Evolutionary conservation across 2,888 invertebrate species (phyloP).

Genomic region (Drosophila meridiana): DNA sequence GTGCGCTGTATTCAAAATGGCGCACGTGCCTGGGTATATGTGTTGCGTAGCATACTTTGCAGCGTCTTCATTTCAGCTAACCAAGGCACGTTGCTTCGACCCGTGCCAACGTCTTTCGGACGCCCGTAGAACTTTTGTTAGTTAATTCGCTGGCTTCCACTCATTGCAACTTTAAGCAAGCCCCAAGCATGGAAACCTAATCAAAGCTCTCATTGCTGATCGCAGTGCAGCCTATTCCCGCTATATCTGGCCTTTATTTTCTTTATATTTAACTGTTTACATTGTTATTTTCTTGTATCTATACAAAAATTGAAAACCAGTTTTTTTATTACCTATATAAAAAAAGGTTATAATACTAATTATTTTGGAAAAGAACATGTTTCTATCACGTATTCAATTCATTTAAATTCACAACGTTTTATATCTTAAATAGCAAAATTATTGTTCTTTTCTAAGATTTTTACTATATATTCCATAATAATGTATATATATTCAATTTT

Average conservation of each 20-base stretch:
- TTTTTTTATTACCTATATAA: too few relatives aligned
- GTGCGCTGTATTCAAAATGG: conserved; percentile 52
- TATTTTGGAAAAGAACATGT: too few relatives aligned
- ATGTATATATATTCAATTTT: too few relatives aligned
- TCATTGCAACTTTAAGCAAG: conserved; percentile 65
- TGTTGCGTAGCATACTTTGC: conserved; percentile 64
- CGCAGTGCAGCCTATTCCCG: neutral
- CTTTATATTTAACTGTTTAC: neutral
- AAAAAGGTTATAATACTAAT: too few relatives aligned
- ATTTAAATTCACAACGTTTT: too few relatives aligned
- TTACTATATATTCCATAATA: too few relatives aligned
- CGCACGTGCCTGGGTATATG: conserved; percentile 46
- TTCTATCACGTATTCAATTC: too few relatives aligned
- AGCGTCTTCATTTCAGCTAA: conserved; percentile 49
- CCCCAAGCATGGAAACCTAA: conserved; percentile 68
- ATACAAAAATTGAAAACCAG: neutral
- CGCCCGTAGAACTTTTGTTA: conserved; percentile 53
- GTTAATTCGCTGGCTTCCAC: conserved; percentile 67
- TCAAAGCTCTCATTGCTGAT: conserved; percentile 63
- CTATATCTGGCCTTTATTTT: neutral
- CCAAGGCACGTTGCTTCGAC: conserved; percentile 61
- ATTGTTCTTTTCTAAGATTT: too few relatives aligned
- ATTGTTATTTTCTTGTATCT: neutral
- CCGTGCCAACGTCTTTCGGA: conserved; percentile 30
- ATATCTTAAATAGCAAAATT: too few relatives aligned